Percentiles rank a stretch among this genome's conserved stretches.
These are phyloP conservation scores for Philereme transversata DNA, from an alignment of 2,888 invertebrate species.

Conservation along the genomic window DNA sequence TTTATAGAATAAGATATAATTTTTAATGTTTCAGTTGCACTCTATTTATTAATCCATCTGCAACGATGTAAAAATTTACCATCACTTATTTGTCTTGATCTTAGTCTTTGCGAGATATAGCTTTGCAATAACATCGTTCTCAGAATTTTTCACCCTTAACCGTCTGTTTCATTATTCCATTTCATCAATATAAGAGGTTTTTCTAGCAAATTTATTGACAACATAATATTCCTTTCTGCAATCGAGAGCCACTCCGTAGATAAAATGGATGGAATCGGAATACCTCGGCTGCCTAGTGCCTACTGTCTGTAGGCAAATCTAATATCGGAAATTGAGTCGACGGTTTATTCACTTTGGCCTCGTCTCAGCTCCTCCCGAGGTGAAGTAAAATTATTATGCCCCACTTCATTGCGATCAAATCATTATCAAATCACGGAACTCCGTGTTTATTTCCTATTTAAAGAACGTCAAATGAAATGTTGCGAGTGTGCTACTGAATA, in stretches of 20 bases:
- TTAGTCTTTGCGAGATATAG: too few species aligned
- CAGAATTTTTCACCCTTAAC: too few species aligned
- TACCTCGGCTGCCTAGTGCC: conserved; percentile 44
- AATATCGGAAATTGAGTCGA: conserved; percentile 76
- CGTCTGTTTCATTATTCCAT: too few species aligned
- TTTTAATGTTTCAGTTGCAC: neutral
- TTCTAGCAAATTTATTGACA: conserved; percentile 10
- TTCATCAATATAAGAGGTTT: conserved; percentile 20
- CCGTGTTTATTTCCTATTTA: conserved; percentile 28
- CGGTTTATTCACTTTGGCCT: conserved; percentile 70
- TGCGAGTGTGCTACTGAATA: conserved; percentile 41
- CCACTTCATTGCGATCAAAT: conserved; percentile 55
- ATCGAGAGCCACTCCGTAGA: conserved; percentile 43
- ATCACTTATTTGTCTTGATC: too few species aligned
- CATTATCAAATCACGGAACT: conserved; percentile 49
- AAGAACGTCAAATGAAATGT: conserved; percentile 33
- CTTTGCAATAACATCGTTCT: too few species aligned
- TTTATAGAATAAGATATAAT: neutral
- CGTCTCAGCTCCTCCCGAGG: conserved; percentile 55
- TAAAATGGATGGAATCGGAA: conserved; percentile 49
- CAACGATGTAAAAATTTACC: too few species aligned
- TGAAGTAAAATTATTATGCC: conserved; percentile 65
- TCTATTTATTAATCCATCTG: neutral
- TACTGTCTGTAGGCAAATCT: conserved; percentile 67
- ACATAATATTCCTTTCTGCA: conserved; percentile 19